Evolutionary conservation across 2,797 vertebrate genomes (phyloP).

Genomic region (Ctenopoma kingsleyae): DNA sequence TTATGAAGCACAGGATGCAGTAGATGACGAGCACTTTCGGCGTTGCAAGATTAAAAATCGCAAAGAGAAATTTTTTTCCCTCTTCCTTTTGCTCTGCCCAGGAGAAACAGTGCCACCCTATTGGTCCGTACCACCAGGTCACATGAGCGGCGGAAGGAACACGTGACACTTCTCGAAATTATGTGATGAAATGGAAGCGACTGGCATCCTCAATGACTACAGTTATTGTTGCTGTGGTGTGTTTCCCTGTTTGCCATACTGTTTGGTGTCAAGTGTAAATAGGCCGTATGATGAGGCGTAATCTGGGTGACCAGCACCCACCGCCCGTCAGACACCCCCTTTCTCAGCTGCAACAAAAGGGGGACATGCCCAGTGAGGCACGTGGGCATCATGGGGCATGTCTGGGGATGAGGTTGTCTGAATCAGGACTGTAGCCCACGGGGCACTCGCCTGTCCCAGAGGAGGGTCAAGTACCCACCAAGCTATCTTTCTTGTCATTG

Average conservation of each 20-base stretch:
- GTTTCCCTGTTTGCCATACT: constrained; percentile 57
- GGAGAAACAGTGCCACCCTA: constrained; percentile 80
- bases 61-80: constrained; percentile 76
- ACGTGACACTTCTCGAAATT: constrained; percentile 86
- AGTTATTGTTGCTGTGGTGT: constrained; percentile 65
- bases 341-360: constrained; percentile 54
- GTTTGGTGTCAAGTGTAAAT: constrained; percentile 82
- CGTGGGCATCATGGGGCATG: constrained; percentile 66
- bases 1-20: constrained; percentile 58
- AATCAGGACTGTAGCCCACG: constrained; percentile 63
- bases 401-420: constrained; percentile 66
- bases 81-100: constrained; percentile 76
- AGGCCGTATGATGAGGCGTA: constrained; percentile 75
- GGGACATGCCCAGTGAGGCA: constrained; percentile 71
- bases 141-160: constrained; percentile 85
- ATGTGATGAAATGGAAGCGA: constrained; percentile 55
- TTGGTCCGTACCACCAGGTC: constrained; percentile 87
- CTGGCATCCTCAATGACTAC: constrained; percentile 75
- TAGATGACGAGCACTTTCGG: constrained; percentile 69
- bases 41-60: constrained; percentile 85
- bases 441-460: constrained; percentile 49
- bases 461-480: constrained; percentile 39
- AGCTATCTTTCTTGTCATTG: constrained; percentile 24
- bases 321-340: constrained; percentile 16
- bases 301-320: constrained; percentile 75